Conservation (phyloP, 2,797 vertebrate species). For the Typhlichthys subterraneus region DNA sequence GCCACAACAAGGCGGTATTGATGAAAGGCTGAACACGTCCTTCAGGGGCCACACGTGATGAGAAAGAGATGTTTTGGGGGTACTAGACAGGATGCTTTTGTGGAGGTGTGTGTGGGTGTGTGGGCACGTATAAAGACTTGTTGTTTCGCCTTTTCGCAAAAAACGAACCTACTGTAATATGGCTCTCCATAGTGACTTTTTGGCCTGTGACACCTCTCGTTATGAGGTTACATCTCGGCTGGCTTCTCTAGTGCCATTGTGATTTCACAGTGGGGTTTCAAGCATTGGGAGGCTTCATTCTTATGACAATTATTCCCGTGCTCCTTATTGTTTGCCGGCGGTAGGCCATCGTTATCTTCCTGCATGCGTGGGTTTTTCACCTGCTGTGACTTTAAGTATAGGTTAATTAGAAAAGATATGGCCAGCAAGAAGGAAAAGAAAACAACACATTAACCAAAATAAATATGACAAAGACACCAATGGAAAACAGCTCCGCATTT, state of each 20-base stretch:
- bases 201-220: constrained; percentile 70
- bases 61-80: constrained; percentile 64
- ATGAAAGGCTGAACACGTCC: constrained; percentile 69
- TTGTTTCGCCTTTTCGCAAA: constrained; percentile 47
- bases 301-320: constrained; percentile 84
- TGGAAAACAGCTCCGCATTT: constrained; percentile 45
- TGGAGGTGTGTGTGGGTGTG: constrained; percentile 29
- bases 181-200: constrained; percentile 57
- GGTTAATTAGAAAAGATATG: constrained; percentile 82
- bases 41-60: constrained; percentile 59
- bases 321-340: constrained; percentile 76
- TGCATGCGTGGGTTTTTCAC: constrained; percentile 69
- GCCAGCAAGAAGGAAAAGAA: constrained; percentile 55
- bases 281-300: constrained; percentile 78
- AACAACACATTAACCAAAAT: constrained; percentile 66
- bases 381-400: constrained; percentile 82
- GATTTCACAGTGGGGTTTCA: constrained; percentile 76
- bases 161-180: constrained; percentile 59
- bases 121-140: constrained; percentile 26
- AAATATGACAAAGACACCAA: constrained; percentile 45
- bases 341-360: constrained; percentile 76
- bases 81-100: constrained; percentile 59
- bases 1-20: constrained; percentile 74
- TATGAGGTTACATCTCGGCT: constrained; percentile 71
- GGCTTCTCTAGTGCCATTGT: constrained; percentile 75